Evolutionary conservation across 2,113 vertebrate genomes (phyloP), one percentile per base, ranked within the genome.

Genomic region (Callipepla squamata): DNA sequence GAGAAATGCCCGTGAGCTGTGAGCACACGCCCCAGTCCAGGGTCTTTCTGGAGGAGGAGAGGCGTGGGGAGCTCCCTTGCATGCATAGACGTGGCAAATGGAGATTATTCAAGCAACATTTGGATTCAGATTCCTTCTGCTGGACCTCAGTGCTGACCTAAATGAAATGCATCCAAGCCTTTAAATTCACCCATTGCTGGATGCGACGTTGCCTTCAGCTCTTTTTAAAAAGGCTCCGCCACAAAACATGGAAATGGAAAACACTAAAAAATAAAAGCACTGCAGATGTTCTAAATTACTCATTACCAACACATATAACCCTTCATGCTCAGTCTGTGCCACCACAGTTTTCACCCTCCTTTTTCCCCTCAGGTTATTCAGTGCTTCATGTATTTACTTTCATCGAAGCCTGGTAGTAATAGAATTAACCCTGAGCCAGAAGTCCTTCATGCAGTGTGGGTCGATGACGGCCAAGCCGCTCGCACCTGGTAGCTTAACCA

Each of bases 211-310:
- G 75, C 89, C 80, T 87, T 67, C 38, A 18, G 78, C 70, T 22
- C 86, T 80, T 93, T 87, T 50, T 16, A 58, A 89, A 87, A 76
- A 79, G 23, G n/a, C 59, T 77, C 25, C 66, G 50, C 72, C 70
- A 80, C 67, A 85, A 82, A 79, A 67, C 70, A 89, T 28, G 16
- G 65, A 89, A 92, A 89, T 77, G 53, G 86, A 95, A 95, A 94
- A 87, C 28, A 19, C 22, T 55, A 5, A 34, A 61, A 40, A 88
- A 79, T 36, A 80, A 91, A 79, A 80, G 82, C 55, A 15, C 81
- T 76, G 68, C 91, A 94, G 92, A 87, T 94, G 91, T 93, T 92
- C 93, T 80, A 85, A 95, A 92, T 93, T 87, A 87, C 89, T 85
- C 82, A 85, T 86, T 92, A 94, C 73, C 6, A 1, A 82, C 87